These are phyloP conservation scores for Gnathonemus longibarbis DNA, from an alignment of 2,113 vertebrate genomes.

Conservation along the genomic window DNA sequence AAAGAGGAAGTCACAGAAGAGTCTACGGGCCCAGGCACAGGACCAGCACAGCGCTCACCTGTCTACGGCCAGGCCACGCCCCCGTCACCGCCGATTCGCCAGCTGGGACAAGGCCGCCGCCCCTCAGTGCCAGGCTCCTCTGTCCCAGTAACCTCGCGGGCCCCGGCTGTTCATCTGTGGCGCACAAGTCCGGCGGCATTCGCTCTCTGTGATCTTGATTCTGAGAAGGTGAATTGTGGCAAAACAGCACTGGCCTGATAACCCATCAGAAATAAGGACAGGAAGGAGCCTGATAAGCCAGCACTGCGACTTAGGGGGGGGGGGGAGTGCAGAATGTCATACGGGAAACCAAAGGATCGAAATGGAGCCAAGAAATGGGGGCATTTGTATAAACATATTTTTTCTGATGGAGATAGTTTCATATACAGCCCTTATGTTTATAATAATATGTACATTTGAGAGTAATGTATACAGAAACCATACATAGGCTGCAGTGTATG, in stretches of 20 bases:
- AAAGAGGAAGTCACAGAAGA: constrained; percentile 78
- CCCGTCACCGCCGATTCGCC: constrained; percentile 46
- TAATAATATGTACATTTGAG: constrained; percentile 59
- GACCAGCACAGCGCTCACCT: constrained; percentile 93
- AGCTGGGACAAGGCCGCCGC: neutral
- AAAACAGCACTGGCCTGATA: neutral
- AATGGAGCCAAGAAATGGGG: constrained; percentile 54
- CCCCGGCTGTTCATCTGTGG: constrained; percentile 44
- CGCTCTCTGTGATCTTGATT: constrained; percentile 34
- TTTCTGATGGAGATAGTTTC: constrained; percentile 49
- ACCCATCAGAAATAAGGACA: neutral
- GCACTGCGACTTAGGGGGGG: constrained; percentile 35
- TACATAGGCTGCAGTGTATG: constrained; percentile 65
- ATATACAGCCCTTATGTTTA: constrained; percentile 64
- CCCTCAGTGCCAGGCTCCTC: constrained; percentile 32
- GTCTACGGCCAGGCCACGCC: constrained; percentile 78
- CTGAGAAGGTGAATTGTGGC: neutral
- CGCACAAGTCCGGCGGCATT: constrained; percentile 47
- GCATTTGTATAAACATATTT: constrained; percentile 34
- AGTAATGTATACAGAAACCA: constrained; percentile 64
- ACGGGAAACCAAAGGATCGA: constrained; percentile 29
- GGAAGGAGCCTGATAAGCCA: constrained; percentile 18
- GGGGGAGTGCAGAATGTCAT: constrained; percentile 36
- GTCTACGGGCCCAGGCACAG: constrained; percentile 83
- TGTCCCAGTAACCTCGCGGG: constrained; percentile 38